A percentile compares a stretch with the other conserved stretches of the same genome.
phyloP scores from a whole-genome alignment of 2,888 invertebrate genomes.

The Drosophila algonquin region DNA sequence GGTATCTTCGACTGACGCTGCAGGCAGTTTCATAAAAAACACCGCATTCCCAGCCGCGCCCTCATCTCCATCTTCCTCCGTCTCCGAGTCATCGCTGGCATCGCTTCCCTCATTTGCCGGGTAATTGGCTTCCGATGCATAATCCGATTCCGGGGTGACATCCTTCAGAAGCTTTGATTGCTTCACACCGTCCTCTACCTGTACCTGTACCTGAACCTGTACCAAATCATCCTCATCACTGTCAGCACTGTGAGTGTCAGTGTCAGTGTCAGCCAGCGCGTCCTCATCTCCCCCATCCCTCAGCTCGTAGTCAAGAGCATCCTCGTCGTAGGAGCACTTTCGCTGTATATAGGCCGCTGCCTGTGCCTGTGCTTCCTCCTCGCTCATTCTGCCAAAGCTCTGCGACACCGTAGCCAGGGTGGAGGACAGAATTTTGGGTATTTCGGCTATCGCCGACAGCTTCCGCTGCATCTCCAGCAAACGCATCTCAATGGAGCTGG shows the following conservation, averaged over 20 bases:
- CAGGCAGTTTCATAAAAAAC: constrained; percentile 63
- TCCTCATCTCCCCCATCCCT: constrained; percentile 47
- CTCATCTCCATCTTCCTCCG: constrained; percentile 42
- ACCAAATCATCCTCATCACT: constrained; percentile 46
- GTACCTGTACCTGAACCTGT: constrained; percentile 33
- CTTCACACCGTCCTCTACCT: constrained; percentile 18
- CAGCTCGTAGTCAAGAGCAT: constrained; percentile 77
- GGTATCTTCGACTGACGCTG: constrained; percentile 17
- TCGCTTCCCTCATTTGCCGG: constrained; percentile 57
- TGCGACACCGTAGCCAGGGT: constrained; percentile 83
- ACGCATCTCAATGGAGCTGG: constrained; percentile 81
- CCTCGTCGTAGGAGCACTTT: constrained; percentile 80
- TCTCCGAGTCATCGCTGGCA: constrained; percentile 40
- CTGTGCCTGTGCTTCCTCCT: constrained; percentile 38
- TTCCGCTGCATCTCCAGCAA: constrained; percentile 83
- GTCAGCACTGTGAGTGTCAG: constrained; percentile 7
- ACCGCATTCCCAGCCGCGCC: constrained; percentile 41
- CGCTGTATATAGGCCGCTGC: constrained; percentile 53
- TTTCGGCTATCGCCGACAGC: constrained; percentile 83
- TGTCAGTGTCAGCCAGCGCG: constrained; percentile 14
- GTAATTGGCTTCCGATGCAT: constrained; percentile 82
- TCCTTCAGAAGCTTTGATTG: constrained; percentile 69
- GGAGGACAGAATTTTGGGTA: constrained; percentile 82
- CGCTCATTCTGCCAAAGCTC: constrained; percentile 79
- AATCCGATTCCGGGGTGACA: constrained; percentile 82